These are phyloP conservation scores for Danio aesculapii DNA, from an alignment of 2,797 vertebrate genomes.

Conservation along the genomic window DNA sequence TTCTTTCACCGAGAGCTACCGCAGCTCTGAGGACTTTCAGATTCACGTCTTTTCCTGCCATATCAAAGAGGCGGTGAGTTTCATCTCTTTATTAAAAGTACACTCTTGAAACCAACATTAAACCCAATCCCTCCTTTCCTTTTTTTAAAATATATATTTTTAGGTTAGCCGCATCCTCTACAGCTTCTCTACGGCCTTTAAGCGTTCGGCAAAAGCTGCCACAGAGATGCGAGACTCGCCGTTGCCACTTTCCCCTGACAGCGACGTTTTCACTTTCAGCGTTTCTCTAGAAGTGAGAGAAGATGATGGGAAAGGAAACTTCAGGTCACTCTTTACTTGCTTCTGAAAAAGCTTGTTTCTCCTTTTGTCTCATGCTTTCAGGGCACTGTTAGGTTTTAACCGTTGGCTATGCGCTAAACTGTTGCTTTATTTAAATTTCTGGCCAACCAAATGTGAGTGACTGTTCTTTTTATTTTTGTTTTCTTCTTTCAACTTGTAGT, in stretches of 20 bases:
- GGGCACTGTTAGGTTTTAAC: background rate
- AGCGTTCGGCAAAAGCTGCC: conserved; percentile 87
- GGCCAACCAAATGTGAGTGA: background rate
- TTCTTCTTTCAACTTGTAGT: conserved; percentile 69
- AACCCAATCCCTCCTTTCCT: background rate
- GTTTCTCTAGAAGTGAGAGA: conserved; percentile 95
- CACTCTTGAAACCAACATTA: background rate
- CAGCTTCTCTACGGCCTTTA: conserved; percentile 95
- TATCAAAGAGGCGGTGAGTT: conserved; percentile 98
- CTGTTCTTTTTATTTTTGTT: background rate
- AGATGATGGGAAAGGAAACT: conserved; percentile 98
- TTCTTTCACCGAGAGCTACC: conserved; percentile 95
- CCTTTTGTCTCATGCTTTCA: background rate
- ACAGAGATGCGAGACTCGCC: conserved; percentile 84
- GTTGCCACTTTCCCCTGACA: conserved; percentile 82
- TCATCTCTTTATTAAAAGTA: background rate
- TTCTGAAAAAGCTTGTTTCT: background rate
- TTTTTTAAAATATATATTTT: background rate
- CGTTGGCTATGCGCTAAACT: background rate
- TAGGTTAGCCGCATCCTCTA: conserved; percentile 97
- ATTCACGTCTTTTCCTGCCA: conserved; percentile 97
- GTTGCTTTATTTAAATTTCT: conserved; percentile 9
- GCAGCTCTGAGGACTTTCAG: conserved; percentile 94
- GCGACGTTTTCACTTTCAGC: conserved; percentile 91
- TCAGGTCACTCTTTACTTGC: conserved; percentile 81